Conservation (phyloP, 2,888 invertebrate genomes). For the Torymus auratus region DNA sequence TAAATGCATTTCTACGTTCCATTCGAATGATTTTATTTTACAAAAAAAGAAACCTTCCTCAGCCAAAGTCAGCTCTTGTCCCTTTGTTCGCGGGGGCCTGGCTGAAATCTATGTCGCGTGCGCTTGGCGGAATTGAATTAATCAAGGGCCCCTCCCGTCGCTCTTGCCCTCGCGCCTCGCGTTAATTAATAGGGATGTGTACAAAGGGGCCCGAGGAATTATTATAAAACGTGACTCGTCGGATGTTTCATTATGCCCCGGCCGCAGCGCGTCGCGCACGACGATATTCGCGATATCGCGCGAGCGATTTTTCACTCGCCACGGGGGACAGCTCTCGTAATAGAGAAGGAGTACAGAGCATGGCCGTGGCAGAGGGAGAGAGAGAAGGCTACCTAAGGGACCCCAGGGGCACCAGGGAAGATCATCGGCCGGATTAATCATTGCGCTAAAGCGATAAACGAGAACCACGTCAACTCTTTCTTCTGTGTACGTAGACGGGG, state of each 20-base stretch:
- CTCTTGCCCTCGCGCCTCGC: constrained; percentile 9
- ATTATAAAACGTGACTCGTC: constrained; percentile 65
- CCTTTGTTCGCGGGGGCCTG: no score
- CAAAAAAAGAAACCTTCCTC: no score
- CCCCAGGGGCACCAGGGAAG: constrained; percentile 29
- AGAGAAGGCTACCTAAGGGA: constrained; percentile 18
- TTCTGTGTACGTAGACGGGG: neutral
- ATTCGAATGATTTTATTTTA: no score
- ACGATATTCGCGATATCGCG: constrained; percentile 61
- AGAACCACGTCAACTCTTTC: constrained; percentile 31
- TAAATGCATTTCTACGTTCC: no score
- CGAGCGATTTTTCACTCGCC: constrained; percentile 63
- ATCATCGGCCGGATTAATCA: constrained; percentile 47
- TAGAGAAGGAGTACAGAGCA: constrained; percentile 20
- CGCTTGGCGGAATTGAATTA: constrained; percentile 46
- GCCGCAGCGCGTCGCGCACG: no score
- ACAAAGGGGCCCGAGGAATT: constrained; percentile 58
- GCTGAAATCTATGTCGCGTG: no score
- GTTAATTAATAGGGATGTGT: constrained; percentile 54
- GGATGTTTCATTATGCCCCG: constrained; percentile 60
- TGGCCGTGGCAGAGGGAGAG: neutral
- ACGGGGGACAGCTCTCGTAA: constrained; percentile 60
- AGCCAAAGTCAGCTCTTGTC: no score
- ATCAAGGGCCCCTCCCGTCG: constrained; percentile 19
- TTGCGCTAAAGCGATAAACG: constrained; percentile 41